Conservation (phyloP, 2,113 vertebrate species). For the Heterocephalus glaber region DNA sequence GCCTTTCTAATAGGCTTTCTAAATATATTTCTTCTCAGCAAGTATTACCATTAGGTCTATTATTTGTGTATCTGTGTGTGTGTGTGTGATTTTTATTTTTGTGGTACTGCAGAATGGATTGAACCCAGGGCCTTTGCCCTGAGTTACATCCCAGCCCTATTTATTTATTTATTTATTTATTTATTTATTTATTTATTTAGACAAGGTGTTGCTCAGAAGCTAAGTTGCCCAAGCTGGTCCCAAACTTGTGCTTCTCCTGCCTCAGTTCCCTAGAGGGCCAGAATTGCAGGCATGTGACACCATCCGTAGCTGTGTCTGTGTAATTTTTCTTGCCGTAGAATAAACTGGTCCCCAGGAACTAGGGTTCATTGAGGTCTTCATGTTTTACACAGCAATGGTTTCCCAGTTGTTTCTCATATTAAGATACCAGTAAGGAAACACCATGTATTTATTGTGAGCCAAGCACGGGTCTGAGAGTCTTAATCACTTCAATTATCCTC, state of each 20-base stretch:
- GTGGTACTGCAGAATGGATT: neutral
- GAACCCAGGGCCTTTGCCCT: neutral
- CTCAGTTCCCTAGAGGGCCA: neutral
- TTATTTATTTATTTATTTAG: neutral
- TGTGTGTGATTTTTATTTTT: neutral
- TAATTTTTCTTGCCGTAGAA: neutral
- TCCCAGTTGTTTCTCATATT: neutral
- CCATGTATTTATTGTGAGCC: neutral
- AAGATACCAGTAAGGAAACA: neutral
- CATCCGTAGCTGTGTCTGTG: neutral
- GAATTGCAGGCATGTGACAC: neutral
- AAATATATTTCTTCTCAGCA: constrained; percentile 14
- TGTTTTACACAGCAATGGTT: neutral
- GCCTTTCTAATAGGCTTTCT: neutral
- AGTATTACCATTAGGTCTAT: neutral
- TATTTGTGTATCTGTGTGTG: neutral
- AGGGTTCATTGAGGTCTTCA: neutral
- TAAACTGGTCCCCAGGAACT: neutral
- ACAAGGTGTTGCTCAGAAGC: neutral
- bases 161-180: neutral
- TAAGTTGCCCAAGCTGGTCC: neutral
- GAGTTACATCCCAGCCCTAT: neutral
- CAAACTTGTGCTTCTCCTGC: neutral
- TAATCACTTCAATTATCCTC: neutral
- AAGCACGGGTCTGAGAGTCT: neutral